Conservation (phyloP, 2,113 vertebrate genomes). For the Riparia riparia region DNA sequence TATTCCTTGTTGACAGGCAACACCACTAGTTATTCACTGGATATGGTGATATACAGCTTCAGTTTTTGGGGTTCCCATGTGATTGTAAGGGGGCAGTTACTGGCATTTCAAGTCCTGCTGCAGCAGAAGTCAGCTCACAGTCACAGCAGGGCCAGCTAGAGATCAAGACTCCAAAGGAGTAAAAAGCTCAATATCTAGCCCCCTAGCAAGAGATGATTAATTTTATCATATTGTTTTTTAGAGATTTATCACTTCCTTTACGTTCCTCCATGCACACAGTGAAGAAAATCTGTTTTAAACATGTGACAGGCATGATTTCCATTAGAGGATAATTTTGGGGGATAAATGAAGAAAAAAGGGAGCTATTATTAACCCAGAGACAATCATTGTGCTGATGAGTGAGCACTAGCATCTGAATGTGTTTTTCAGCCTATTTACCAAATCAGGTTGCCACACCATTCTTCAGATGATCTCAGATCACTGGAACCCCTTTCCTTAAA, state of each 20-base stretch:
- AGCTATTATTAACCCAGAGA: conserved; percentile 14
- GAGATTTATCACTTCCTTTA: conserved; percentile 70
- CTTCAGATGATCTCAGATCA: neutral
- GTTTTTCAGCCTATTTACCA: neutral
- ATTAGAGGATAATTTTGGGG: neutral
- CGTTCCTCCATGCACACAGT: neutral
- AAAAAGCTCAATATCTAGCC: neutral
- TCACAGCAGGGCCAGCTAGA: neutral
- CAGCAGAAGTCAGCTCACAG: neutral
- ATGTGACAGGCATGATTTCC: neutral
- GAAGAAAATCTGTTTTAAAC: conserved; percentile 61
- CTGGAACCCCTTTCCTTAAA: neutral
- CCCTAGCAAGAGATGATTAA: neutral
- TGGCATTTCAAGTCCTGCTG: neutral
- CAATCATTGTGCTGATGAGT: neutral
- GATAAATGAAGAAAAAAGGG: conserved; percentile 6
- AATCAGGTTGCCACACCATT: neutral
- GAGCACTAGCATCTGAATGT: neutral
- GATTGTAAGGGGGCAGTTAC: neutral
- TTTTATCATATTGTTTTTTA: conserved; percentile 4
- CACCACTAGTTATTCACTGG: conserved; percentile 5
- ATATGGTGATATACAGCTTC: neutral
- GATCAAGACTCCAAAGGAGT: neutral
- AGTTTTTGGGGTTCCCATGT: neutral
- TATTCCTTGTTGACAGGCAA: conserved; percentile 30